Evolutionary conservation across 2,888 invertebrate species (phyloP), one percentile per base, ranked within the genome.

Genomic region (Apamea anceps): DNA sequence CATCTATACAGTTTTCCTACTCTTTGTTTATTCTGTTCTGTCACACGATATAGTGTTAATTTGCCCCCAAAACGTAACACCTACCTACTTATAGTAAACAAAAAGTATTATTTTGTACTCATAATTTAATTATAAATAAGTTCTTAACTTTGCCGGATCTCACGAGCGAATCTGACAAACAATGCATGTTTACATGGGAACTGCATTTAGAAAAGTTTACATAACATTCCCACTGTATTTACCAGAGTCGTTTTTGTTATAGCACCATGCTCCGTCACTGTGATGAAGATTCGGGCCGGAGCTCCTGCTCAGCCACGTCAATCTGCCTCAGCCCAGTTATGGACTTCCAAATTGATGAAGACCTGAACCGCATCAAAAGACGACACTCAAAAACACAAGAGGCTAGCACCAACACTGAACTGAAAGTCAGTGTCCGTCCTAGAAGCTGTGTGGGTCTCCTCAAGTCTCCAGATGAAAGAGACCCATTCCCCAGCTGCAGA

Each of bases 261-360:
- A 95, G 95, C 82, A 91, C 79, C 81, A 97, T 96, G 96, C 93
- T 91, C 73, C 95, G 94, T 15, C 93, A 94, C 80, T 96, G 94
- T 82, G 97, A 97, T 87, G 97, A 96, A 89, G 97, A 97, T 87
- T 97, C 97, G 2, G 97, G 97, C 5, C 94, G 96, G 54, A 97
- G 97, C 88, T 96, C 97, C 70, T 97, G 97, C 87, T 97, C 97
- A 48, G 96, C 96, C 7, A 94, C 95, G 6, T 97, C 97, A 21
- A 89, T 94, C 57, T 94, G 95, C 25, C 87, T 95, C 62, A 95
- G 95, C 79, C 96, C 96, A 3, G 90, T 94, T 32, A 93, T 95
- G 87, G 94, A 96, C 87, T 91, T 91, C 77, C 92, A 87, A 45
- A 81, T 93, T 79, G 91, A 92, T 13, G 92, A 88, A 75, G 81